phyloP scores from a whole-genome alignment of 1,140 invertebrate species.

The Camponotus floridanus region DNA sequence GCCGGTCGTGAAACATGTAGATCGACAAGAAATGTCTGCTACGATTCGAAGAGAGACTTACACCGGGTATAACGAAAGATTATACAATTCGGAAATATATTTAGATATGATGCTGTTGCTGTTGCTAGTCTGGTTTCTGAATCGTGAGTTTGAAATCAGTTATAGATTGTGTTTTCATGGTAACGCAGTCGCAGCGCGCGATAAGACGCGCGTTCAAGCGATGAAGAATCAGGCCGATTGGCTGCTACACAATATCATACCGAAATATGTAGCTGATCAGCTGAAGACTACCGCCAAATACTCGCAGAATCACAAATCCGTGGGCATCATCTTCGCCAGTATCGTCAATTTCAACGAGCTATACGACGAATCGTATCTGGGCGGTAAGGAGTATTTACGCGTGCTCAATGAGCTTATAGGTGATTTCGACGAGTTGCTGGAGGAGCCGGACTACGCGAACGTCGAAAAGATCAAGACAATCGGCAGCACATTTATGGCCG shows the following conservation, averaged over 20 bases:
- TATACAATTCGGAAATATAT: conserved; percentile 92
- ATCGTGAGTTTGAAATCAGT: conserved; percentile 97
- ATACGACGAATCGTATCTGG: conserved; percentile 97
- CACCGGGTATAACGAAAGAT: conserved; percentile 80
- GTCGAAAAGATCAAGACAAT: conserved; percentile 99
- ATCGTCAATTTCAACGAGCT: conserved; percentile 98
- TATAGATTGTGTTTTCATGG: conserved; percentile 97
- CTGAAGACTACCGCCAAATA: conserved; percentile 97
- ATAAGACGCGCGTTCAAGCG: conserved; percentile 93
- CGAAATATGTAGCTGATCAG: conserved; percentile 96
- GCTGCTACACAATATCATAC: conserved; percentile 98
- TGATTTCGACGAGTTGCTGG: conserved; percentile 97
- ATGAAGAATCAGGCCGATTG: conserved; percentile 98
- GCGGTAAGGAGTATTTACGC: conserved; percentile 96
- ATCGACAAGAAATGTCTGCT: not conserved
- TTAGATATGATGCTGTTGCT: conserved; percentile 93
- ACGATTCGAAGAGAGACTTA: conserved; percentile 19
- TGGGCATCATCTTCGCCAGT: conserved; percentile 97
- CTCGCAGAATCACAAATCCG: conserved; percentile 97
- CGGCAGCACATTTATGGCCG: conserved; percentile 98
- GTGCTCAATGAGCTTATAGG: conserved; percentile 98
- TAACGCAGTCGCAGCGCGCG: conserved; percentile 94
- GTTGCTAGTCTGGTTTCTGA: conserved; percentile 95
- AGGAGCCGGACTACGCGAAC: conserved; percentile 92
- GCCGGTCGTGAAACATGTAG: not conserved